Conservation (phyloP, 2,113 vertebrate genomes). For the Xenopus laevis region DNA sequence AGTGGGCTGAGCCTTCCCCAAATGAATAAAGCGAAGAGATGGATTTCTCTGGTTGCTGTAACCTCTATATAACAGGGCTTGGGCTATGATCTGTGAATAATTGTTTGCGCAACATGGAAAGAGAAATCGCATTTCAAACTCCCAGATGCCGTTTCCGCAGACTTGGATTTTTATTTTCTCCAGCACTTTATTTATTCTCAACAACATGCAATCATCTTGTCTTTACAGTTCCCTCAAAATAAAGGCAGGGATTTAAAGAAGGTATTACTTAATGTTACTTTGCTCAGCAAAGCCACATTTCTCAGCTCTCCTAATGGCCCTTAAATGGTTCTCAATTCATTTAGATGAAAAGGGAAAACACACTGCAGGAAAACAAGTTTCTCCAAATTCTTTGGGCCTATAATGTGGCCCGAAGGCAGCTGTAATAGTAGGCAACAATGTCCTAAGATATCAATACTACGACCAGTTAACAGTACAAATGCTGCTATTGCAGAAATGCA, state of each 20-base stretch:
- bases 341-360: slow-evolving; percentile 68
- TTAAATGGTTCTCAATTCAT: slow-evolving; percentile 67
- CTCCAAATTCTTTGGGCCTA: too few species aligned
- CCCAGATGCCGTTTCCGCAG: slow-evolving; percentile 73
- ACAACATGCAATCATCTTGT: slow-evolving; percentile 74
- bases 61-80: slow-evolving; percentile 62
- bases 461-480: too few species aligned
- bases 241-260: slow-evolving; percentile 48
- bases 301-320: slow-evolving; percentile 73
- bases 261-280: slow-evolving; percentile 70
- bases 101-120: slow-evolving; percentile 77
- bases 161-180: slow-evolving; percentile 70
- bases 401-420: too few species aligned
- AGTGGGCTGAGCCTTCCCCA: slow-evolving; percentile 77
- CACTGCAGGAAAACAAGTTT: too few species aligned
- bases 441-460: too few species aligned
- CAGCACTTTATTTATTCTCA: slow-evolving; percentile 65
- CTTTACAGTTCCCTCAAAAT: slow-evolving; percentile 62
- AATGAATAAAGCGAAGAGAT: slow-evolving; percentile 77
- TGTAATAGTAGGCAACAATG: too few species aligned
- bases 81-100: slow-evolving; percentile 79
- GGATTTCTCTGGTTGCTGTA: slow-evolving; percentile 43
- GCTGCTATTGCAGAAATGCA: too few species aligned
- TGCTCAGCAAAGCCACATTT: slow-evolving; percentile 62
- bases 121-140: slow-evolving; percentile 77